Conservation (phyloP, 37 sponge, comb jelly and placozoan genomes). For the Diacarnus erythraeanus region DNA sequence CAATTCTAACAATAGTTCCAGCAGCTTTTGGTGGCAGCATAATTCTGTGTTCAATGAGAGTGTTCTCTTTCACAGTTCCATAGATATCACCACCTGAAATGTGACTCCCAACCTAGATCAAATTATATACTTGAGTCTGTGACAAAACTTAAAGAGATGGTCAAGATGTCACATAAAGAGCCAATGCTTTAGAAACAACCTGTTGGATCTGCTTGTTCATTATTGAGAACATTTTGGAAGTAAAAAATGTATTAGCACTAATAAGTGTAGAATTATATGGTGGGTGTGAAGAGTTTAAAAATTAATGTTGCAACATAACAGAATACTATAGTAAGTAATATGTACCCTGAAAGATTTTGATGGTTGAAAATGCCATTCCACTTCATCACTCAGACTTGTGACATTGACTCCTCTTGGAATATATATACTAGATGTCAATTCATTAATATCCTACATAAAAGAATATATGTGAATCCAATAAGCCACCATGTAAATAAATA, state of each 20-base stretch:
- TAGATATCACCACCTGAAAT: slow-evolving; percentile 94
- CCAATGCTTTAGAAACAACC: too few species aligned
- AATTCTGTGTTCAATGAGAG: slow-evolving; percentile 82
- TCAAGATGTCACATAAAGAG: too few species aligned
- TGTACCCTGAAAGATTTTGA: slow-evolving; percentile 51
- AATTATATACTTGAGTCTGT: too few species aligned
- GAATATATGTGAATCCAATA: too few species aligned
- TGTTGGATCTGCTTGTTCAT: too few species aligned
- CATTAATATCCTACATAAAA: slow-evolving; percentile 80
- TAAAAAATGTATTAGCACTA: neutral
- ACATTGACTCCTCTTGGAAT: slow-evolving; percentile 96
- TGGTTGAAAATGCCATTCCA: slow-evolving; percentile 88
- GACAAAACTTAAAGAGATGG: too few species aligned
- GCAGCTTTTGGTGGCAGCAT: slow-evolving; percentile 90
- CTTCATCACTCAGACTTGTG: slow-evolving; percentile 56
- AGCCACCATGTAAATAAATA: too few species aligned
- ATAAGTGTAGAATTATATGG: too few species aligned
- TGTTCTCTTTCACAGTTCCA: slow-evolving; percentile 90
- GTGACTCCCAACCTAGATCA: slow-evolving; percentile 90
- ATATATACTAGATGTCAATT: slow-evolving; percentile 91
- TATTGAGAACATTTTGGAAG: too few species aligned
- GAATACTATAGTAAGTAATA: neutral
- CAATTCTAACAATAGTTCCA: slow-evolving; percentile 89
- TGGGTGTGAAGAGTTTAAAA: too few species aligned
- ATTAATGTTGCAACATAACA: neutral